These are phyloP conservation scores for Drosophila sucinea DNA, from an alignment of 1,140 invertebrate genomes.

Conservation along the genomic window DNA sequence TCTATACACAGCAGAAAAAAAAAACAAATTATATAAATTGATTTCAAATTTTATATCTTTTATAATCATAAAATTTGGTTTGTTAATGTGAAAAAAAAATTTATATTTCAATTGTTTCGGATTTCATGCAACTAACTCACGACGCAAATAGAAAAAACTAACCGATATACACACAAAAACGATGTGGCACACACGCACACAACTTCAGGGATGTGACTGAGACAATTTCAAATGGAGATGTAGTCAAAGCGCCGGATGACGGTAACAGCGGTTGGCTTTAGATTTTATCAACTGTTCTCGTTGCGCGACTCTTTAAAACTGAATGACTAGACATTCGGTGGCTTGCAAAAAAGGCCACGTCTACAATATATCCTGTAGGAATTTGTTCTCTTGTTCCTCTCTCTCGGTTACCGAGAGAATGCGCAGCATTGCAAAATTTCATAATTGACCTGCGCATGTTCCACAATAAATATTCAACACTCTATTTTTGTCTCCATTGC, in stretches of 20 bases:
- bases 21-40: conserved; percentile 14
- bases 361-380: conserved; percentile 70
- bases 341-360: conserved; percentile 68
- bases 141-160: conserved; percentile 39
- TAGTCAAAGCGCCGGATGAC: conserved; percentile 26
- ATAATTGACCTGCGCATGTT: conserved; percentile 78
- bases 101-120: not conserved
- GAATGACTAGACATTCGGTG: conserved; percentile 57
- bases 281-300: conserved; percentile 66
- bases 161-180: conserved; percentile 78
- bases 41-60: conserved; percentile 10
- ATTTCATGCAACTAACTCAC: conserved; percentile 28
- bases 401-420: conserved; percentile 36
- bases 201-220: conserved; percentile 12
- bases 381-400: conserved; percentile 51
- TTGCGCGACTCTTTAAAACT: conserved; percentile 70
- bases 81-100: conserved; percentile 15
- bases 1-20: conserved; percentile 17
- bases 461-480: conserved; percentile 60
- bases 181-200: conserved; percentile 23
- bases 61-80: conserved; percentile 4
- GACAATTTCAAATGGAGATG: conserved; percentile 26
- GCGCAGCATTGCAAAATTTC: conserved; percentile 43
- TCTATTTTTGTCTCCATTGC: conserved; percentile 60
- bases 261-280: conserved; percentile 15